phyloP scores from a whole-genome alignment of 1,140 invertebrate species.

The Paramacrobiotus metropolitanus region DNA sequence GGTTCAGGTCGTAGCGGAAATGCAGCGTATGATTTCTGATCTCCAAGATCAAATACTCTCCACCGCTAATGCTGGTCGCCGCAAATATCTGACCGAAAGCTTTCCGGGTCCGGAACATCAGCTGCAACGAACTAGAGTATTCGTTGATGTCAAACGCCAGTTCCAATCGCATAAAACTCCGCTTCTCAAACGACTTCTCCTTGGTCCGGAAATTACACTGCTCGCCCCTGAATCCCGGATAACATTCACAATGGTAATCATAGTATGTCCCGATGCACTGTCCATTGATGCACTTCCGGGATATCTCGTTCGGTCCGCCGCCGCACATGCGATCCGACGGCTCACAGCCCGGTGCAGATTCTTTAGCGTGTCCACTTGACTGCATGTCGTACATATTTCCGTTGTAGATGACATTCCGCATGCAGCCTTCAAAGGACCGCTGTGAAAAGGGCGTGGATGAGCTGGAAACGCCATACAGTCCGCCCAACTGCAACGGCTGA shows the following conservation, averaged over 20 bases:
- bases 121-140: constrained; percentile 68
- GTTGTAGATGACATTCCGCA: constrained; percentile 80
- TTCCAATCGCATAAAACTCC: constrained; percentile 84
- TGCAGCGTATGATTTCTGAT: constrained; percentile 66
- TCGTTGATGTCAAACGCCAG: constrained; percentile 74
- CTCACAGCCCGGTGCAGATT: constrained; percentile 56
- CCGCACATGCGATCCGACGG: constrained; percentile 68
- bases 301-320: constrained; percentile 40
- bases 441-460: constrained; percentile 53
- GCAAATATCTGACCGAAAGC: constrained; percentile 69
- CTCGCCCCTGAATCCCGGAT: constrained; percentile 67
- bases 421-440: constrained; percentile 83
- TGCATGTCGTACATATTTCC: constrained; percentile 75
- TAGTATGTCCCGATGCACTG: constrained; percentile 67
- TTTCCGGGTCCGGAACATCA: constrained; percentile 74
- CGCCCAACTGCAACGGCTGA: constrained; percentile 73
- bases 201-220: constrained; percentile 60
- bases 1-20: constrained; percentile 31
- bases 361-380: constrained; percentile 52
- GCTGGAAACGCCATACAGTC: constrained; percentile 61
- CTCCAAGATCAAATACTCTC: constrained; percentile 81
- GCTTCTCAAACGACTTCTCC: constrained; percentile 52
- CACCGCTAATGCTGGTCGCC: constrained; percentile 73
- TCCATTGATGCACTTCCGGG: constrained; percentile 42
- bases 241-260: constrained; percentile 56